Evolutionary conservation across 2,797 vertebrate species (phyloP).

Genomic region (Macropodus opercularis): DNA sequence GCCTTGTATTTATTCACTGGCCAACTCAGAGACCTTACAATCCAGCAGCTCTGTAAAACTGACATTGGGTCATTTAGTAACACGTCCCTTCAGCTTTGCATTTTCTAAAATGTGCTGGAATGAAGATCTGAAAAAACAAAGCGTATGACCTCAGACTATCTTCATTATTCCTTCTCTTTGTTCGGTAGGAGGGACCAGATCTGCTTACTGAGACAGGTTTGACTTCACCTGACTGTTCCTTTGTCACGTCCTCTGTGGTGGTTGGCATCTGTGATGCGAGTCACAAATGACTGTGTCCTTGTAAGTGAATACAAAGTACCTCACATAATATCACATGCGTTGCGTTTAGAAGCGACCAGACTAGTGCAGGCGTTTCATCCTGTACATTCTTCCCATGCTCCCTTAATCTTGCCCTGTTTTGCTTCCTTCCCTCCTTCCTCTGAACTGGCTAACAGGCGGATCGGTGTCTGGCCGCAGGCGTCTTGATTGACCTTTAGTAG

Average conservation of each 20-base stretch:
- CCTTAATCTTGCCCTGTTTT: too few species aligned
- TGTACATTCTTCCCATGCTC: too few species aligned
- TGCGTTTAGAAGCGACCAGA: too few species aligned
- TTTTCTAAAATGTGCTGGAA: conserved; percentile 40
- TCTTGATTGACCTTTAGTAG: conserved; percentile 68
- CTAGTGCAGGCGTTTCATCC: too few species aligned
- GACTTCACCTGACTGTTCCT: conserved; percentile 25
- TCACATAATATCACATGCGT: background rate
- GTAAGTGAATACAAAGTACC: conserved; percentile 28
- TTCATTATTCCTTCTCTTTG: conserved; percentile 44
- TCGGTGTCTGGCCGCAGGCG: conserved; percentile 65
- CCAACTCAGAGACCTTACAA: conserved; percentile 30
- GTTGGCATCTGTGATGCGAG: conserved; percentile 55
- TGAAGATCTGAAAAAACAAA: conserved; percentile 53
- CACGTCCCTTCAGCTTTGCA: conserved; percentile 24
- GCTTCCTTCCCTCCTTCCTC: conserved; percentile 13
- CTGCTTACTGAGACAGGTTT: conserved; percentile 32
- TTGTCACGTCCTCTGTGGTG: conserved; percentile 39
- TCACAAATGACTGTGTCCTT: conserved; percentile 46
- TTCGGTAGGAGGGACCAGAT: conserved; percentile 52
- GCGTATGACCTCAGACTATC: conserved; percentile 36
- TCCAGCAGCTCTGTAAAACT: conserved; percentile 37
- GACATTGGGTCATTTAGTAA: conserved; percentile 59
- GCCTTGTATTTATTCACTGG: conserved; percentile 56
- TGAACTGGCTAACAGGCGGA: conserved; percentile 65